Conservation (phyloP, 1,140 invertebrate genomes). For the Camponotus pennsylvanicus region DNA sequence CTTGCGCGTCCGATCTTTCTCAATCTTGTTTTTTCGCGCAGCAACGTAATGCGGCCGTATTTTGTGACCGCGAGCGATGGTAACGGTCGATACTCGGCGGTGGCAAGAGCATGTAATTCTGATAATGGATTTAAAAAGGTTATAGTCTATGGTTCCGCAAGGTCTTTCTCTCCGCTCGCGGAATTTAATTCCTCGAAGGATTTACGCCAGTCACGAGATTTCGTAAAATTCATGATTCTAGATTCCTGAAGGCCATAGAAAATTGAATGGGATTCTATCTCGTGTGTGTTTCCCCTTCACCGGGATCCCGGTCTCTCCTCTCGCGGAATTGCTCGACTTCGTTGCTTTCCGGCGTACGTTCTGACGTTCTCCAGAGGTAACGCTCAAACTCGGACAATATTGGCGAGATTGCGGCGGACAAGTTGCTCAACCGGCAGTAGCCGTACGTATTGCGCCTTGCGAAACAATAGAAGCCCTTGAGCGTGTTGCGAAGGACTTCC, state of each 20-base stretch:
- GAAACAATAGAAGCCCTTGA: constrained; percentile 54
- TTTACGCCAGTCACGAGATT: constrained; percentile 37
- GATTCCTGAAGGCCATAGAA: constrained; percentile 20
- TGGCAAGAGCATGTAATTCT: constrained; percentile 54
- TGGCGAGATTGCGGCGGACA: constrained; percentile 53
- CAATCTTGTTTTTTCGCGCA: constrained; percentile 23
- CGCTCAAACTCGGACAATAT: constrained; percentile 59
- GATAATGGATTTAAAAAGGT: constrained; percentile 67
- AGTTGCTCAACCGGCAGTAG: constrained; percentile 45
- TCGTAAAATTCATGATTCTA: constrained; percentile 48
- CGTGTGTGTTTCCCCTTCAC: neutral
- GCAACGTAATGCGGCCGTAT: constrained; percentile 26
- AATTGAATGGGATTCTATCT: constrained; percentile 36
- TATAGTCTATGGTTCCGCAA: neutral
- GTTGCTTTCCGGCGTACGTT: constrained; percentile 38
- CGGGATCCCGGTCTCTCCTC: neutral
- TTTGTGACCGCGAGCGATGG: constrained; percentile 33
- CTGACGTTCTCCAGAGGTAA: constrained; percentile 47
- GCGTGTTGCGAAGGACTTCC: constrained; percentile 11
- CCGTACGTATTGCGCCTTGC: constrained; percentile 48
- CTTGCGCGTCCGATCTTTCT: constrained; percentile 21
- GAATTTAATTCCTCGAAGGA: constrained; percentile 54
- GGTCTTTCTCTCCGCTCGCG: constrained; percentile 21
- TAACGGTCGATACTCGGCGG: constrained; percentile 6
- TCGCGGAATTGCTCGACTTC: constrained; percentile 30